These are phyloP conservation scores for Drosophila leonis DNA, from an alignment of 2,888 invertebrate species.

Conservation along the genomic window DNA sequence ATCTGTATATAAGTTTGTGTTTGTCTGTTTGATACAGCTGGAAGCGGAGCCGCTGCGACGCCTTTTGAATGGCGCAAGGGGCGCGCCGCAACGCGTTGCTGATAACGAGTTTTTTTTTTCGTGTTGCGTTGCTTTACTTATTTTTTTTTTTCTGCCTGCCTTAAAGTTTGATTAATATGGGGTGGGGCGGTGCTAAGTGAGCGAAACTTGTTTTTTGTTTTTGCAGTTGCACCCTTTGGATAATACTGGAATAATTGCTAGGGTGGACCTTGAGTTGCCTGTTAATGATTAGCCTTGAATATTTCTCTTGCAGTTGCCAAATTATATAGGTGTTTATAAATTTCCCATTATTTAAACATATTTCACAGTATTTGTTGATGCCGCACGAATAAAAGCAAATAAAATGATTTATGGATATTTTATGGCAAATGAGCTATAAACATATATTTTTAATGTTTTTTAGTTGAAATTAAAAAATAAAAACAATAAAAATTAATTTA, in stretches of 20 bases:
- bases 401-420: not conserved
- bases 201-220: constrained; percentile 1
- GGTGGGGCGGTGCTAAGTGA: not conserved
- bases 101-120: constrained; percentile 43
- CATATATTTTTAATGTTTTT: not conserved
- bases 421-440: not conserved
- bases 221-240: constrained; percentile 12
- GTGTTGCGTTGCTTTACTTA: not conserved
- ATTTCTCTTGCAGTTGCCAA: not conserved
- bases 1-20: not conserved
- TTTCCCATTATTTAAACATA: not conserved
- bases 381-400: not conserved
- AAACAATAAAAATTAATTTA: not conserved
- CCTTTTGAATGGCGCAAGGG: constrained; percentile 9
- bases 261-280: not conserved
- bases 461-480: not conserved
- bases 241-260: not conserved
- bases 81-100: constrained; percentile 5
- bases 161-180: constrained; percentile 17
- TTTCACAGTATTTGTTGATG: not conserved
- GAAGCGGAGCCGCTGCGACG: constrained; percentile 26
- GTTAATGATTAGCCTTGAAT: constrained; percentile 3
- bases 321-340: not conserved
- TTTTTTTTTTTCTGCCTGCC: not conserved
- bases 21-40: constrained; percentile 29